phyloP scores from a whole-genome alignment of 2,888 invertebrate genomes.

The Cantharis rustica region DNA sequence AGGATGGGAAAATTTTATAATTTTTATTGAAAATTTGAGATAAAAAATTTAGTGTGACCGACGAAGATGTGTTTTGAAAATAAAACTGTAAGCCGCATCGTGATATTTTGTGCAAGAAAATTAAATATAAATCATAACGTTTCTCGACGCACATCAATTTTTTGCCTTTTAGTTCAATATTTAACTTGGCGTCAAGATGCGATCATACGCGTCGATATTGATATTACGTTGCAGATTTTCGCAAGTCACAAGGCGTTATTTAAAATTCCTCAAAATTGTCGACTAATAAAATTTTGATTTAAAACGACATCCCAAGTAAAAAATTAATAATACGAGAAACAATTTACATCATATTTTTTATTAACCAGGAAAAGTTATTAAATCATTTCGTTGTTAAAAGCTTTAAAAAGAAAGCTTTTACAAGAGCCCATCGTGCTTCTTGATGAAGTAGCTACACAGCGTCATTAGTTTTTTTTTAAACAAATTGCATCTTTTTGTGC shows the following conservation, averaged over 20 bases:
- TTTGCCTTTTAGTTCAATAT: not conserved
- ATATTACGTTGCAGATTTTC: not conserved
- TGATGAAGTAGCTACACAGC: not conserved
- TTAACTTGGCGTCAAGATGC: not conserved
- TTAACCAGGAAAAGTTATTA: not conserved
- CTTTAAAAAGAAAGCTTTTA: not conserved
- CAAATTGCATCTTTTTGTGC: not conserved
- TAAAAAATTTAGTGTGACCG: not conserved
- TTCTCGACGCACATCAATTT: too few species aligned
- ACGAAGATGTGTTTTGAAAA: not conserved
- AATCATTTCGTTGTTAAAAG: slow-evolving; percentile 2
- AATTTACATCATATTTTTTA: not conserved
- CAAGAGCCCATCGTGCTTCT: not conserved
- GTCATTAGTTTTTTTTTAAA: slow-evolving; percentile 1
- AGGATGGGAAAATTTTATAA: not conserved
- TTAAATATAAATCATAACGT: not conserved
- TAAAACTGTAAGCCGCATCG: not conserved
- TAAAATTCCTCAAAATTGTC: not conserved
- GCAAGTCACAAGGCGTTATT: not conserved
- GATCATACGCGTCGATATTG: not conserved
- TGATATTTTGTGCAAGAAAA: too few species aligned
- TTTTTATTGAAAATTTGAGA: not conserved
- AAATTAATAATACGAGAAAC: not conserved
- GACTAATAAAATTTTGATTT: not conserved
- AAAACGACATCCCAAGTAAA: not conserved